Base-by-base conservation (phyloP, 2,113 vertebrate species). In the Xenopus borealis region DNA sequence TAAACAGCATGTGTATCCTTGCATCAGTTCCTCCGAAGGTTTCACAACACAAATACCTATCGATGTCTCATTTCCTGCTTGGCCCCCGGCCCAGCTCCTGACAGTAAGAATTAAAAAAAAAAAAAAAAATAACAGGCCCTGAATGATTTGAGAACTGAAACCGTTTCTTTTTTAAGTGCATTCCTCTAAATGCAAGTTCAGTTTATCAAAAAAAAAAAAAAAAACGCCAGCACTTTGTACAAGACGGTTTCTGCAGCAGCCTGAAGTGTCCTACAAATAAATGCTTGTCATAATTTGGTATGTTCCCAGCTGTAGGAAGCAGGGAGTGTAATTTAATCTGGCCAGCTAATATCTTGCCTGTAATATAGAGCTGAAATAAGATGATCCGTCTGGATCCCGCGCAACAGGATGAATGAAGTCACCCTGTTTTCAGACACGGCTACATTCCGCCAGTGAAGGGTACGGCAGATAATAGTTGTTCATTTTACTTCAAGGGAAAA, bases 11-110 rank as follows among this genome's bases (percentile, higher is more conserved):
- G 85, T 88, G 87, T 88, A 91, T 84, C 86, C 87, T 90, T 88
- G 87, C 90, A 87, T 91, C 91, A 93, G 88, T 88, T 88, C 89
- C 88, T 88, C 89, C 89, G 89, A 91, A 89, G 84, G 83, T 94
- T 94, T 90, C 93, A 89, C 91, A 94, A 94, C 88, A 88, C 85
- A 88, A 90, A 93, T 93, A 90, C 89, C 88, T 94, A 88, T 91
- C 83, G 81, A 88, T 94, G 92, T 94, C 92, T 94, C 93, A 94
- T 92, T 93, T 94, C 93, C 93, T 93, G 90, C 89, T 88, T 94
- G 92, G 91, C 92, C 85, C 89, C 78, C 85, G 82, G 89, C 90
- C 93, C 89, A 89, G 87, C 82, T 88, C 85, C 90, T 91, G 89
- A 91, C 89, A 92, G 89, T 82, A 87, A 87, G 23, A 27, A 27